These are phyloP conservation scores for Schizothorax lantsangensis DNA, from an alignment of 2,797 vertebrate genomes.

Conservation along the genomic window DNA sequence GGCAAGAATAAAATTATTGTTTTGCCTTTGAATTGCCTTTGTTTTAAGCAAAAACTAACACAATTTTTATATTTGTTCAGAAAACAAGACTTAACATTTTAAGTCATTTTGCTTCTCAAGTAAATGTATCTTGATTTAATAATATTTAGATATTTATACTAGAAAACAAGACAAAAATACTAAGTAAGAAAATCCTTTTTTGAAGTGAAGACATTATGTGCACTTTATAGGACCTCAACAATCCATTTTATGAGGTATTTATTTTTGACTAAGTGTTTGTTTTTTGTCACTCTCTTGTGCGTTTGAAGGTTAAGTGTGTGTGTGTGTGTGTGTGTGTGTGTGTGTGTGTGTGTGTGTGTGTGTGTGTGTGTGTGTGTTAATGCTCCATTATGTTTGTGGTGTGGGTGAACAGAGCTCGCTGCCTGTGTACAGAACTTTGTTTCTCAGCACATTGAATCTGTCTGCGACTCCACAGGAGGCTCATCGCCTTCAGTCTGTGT, in stretches of 20 bases:
- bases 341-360: slow-evolving; percentile 49
- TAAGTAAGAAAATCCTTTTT: no score
- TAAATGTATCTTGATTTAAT: no score
- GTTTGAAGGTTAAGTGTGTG: slow-evolving; percentile 20
- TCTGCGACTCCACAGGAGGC: slow-evolving; percentile 58
- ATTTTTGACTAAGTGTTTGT: slow-evolving; percentile 7
- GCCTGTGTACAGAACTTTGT: slow-evolving; percentile 78
- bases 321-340: slow-evolving; percentile 43
- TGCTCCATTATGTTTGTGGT: slow-evolving; percentile 72
- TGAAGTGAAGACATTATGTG: background rate
- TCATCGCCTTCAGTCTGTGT: slow-evolving; percentile 61
- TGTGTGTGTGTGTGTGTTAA: slow-evolving; percentile 41
- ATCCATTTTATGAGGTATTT: slow-evolving; percentile 11
- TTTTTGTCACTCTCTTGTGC: slow-evolving; percentile 20
- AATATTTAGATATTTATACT: no score
- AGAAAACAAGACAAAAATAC: no score
- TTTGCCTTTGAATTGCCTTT: no score
- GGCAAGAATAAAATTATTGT: no score
- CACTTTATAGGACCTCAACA: background rate
- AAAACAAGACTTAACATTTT: no score
- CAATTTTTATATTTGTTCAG: no score
- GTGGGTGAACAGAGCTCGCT: slow-evolving; percentile 71
- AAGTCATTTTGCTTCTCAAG: no score
- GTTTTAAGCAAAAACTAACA: no score
- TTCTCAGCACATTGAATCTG: slow-evolving; percentile 67